Conservation (phyloP, 2,888 invertebrate genomes). For the Scrobipalpa costella region DNA sequence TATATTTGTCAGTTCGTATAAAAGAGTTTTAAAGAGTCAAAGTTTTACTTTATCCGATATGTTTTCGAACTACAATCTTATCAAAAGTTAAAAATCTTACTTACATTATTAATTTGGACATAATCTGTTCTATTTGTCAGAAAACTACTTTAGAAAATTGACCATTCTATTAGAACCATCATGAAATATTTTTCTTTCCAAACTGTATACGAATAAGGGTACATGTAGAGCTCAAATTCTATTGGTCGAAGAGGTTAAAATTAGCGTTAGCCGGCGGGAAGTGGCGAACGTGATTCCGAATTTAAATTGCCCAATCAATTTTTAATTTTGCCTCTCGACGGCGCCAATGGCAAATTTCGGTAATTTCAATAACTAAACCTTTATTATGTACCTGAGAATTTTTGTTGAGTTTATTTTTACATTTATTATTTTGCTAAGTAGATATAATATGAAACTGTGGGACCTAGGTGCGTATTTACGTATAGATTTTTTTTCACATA, state of each 20-base stretch:
- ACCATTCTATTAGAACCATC: too few species aligned
- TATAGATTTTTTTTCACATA: too few species aligned
- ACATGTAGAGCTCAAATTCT: background rate
- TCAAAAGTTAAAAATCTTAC: too few species aligned
- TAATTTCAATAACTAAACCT: conserved; percentile 3
- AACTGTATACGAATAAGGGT: too few species aligned
- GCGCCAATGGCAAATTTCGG: conserved; percentile 22
- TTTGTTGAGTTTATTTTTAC: background rate
- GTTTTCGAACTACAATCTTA: too few species aligned
- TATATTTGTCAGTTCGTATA: too few species aligned
- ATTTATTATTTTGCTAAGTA: background rate
- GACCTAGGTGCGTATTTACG: background rate
- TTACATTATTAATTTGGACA: too few species aligned
- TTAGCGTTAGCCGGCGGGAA: conserved; percentile 53
- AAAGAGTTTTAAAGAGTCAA: too few species aligned
- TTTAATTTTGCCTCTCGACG: conserved; percentile 64
- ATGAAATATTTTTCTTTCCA: too few species aligned
- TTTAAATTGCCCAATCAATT: conserved; percentile 73
- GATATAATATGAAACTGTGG: background rate
- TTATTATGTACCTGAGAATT: background rate
- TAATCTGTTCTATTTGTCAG: too few species aligned
- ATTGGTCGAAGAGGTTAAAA: conserved; percentile 46
- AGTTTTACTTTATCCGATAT: too few species aligned
- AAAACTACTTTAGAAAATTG: too few species aligned
- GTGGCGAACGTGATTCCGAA: conserved; percentile 65